phyloP scores from a whole-genome alignment of 2,797 vertebrate genomes.

The Rhadinocentrus ornatus region DNA sequence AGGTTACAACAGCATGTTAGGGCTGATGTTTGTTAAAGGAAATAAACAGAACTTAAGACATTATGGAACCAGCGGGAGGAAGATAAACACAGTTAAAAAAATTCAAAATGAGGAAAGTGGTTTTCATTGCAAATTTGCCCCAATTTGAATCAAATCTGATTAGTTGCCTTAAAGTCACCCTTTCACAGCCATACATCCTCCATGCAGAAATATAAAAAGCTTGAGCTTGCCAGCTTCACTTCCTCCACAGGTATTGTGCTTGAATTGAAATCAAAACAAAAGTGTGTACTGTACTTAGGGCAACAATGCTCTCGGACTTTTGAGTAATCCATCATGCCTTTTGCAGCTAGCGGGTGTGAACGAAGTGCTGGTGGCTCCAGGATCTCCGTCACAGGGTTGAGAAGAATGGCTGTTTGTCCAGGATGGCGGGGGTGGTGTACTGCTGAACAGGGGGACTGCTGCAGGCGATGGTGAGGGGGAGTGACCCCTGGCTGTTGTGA shows the following conservation, averaged over 20 bases:
- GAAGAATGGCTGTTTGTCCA: constrained; percentile 81
- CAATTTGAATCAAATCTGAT: constrained; percentile 26
- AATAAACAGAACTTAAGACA: background rate
- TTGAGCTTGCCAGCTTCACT: constrained; percentile 54
- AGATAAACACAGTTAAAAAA: background rate
- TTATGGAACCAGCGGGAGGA: background rate
- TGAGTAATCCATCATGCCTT: constrained; percentile 74
- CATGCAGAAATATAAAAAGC: constrained; percentile 42
- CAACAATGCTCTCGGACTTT: constrained; percentile 64
- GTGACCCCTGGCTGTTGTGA: constrained; percentile 71
- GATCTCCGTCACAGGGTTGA: constrained; percentile 74
- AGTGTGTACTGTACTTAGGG: constrained; percentile 63
- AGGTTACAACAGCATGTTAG: background rate
- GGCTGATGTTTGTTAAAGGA: background rate
- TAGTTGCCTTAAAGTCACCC: constrained; percentile 42
- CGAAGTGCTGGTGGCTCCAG: constrained; percentile 69
- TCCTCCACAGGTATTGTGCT: constrained; percentile 72
- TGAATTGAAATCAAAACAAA: constrained; percentile 68
- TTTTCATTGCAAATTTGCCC: background rate
- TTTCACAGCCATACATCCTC: constrained; percentile 45
- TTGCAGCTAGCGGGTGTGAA: constrained; percentile 59
- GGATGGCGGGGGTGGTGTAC: constrained; percentile 22
- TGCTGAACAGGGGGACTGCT: constrained; percentile 15
- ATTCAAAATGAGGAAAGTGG: no score
- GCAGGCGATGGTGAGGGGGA: constrained; percentile 58